Conservation (phyloP, 2,797 vertebrate genomes). For the Macropus fuliginosus region DNA sequence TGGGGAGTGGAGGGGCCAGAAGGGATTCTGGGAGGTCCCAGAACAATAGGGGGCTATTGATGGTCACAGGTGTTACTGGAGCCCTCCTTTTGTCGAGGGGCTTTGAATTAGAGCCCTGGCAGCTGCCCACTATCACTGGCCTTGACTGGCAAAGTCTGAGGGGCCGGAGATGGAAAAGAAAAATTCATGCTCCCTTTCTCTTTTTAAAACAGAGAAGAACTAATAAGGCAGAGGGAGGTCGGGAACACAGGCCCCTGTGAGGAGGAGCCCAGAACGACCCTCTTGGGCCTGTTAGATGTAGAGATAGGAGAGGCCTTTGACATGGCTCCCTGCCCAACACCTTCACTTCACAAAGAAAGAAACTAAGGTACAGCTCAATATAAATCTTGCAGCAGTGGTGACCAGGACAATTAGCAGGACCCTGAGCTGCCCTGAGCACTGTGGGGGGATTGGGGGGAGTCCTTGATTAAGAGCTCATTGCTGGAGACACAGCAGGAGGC, state of each 20-base stretch:
- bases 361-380: neutral
- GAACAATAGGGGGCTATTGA: conserved; percentile 77
- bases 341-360: neutral
- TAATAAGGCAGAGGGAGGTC: neutral
- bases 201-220: conserved; percentile 48
- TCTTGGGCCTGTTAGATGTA: neutral
- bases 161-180: conserved; percentile 59
- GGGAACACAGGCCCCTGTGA: neutral
- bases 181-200: conserved; percentile 38
- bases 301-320: neutral
- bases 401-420: neutral
- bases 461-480: too few species aligned
- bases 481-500: too few species aligned
- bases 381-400: neutral
- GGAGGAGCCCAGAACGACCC: neutral
- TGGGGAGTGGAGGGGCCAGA: conserved; percentile 20
- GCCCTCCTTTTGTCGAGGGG: conserved; percentile 79
- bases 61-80: conserved; percentile 86
- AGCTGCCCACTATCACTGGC: conserved; percentile 83
- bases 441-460: too few species aligned
- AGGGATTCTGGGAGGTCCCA: conserved; percentile 69
- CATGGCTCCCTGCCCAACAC: neutral
- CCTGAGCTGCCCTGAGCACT: neutral
- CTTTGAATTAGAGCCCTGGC: conserved; percentile 85
- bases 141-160: conserved; percentile 76